A percentile compares a stretch with the other conserved stretches of the same genome.
Conservation (phyloP, 2,888 invertebrate genomes). For the Dendrolimus houi region DNA sequence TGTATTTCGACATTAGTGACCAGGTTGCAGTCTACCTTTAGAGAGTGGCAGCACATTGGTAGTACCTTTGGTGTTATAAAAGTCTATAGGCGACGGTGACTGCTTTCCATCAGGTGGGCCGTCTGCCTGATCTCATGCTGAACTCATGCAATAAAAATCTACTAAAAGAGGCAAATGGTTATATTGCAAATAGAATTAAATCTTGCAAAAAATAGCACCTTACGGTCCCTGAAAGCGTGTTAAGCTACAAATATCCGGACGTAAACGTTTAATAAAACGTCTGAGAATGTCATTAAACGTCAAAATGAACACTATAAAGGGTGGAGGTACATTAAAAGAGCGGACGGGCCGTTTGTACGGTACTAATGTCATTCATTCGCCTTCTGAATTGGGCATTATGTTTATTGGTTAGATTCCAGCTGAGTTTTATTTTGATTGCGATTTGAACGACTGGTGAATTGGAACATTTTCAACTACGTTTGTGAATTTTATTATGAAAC, state of each 20-base stretch:
- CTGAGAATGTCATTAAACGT: conserved; percentile 18
- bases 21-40: too few relatives aligned
- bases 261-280: background rate
- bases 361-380: background rate
- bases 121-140: too few relatives aligned
- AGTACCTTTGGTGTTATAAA: too few relatives aligned
- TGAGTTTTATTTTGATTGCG: background rate
- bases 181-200: too few relatives aligned
- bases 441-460: background rate
- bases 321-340: conserved; percentile 4
- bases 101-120: too few relatives aligned
- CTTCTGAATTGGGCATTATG: background rate
- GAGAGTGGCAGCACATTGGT: too few relatives aligned
- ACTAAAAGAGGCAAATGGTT: too few relatives aligned
- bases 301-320: conserved; percentile 26
- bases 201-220: background rate
- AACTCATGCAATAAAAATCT: too few relatives aligned
- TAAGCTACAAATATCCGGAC: background rate
- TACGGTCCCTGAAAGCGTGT: background rate
- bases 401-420: background rate
- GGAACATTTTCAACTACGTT: too few relatives aligned
- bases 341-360: background rate
- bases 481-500: too few relatives aligned
- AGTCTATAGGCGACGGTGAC: too few relatives aligned
- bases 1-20: too few relatives aligned